Evolutionary conservation across 2,113 vertebrate genomes (phyloP).

Genomic region (Mus musculus): GRCm39 chr16:95004501-95005000

Average conservation of each 20-base stretch:
- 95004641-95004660: neutral
- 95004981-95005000: neutral
- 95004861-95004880: neutral
- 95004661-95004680: neutral
- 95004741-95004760: fast-evolving
- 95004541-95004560: neutral
- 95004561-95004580: neutral
- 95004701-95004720: neutral
- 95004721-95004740: neutral
- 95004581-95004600: neutral
- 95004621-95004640: fast-evolving
- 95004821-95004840: neutral
- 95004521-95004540: neutral
- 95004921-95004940: neutral
- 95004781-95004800: fast-evolving
- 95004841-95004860: neutral
- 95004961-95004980: neutral
- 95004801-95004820: neutral
- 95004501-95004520: neutral
- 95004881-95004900: neutral
- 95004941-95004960: neutral
- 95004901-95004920: neutral
- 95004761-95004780: neutral
- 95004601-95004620: no score
- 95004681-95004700: neutral